phyloP scores from a whole-genome alignment of 2,797 vertebrate species.

The Poecile montanus region DNA sequence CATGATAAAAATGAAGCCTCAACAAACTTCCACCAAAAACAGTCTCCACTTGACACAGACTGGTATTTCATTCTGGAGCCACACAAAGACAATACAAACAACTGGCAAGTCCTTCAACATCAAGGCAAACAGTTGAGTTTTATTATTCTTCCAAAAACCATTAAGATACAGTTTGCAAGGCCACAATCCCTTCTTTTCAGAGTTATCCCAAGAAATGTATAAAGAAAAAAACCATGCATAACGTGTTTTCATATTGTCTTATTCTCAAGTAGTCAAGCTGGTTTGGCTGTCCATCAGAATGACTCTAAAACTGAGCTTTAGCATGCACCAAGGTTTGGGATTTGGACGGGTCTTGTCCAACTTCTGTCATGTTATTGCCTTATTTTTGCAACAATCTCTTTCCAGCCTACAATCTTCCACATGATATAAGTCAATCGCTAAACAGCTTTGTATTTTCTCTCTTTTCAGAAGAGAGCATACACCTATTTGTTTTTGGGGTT shows the following conservation, averaged over 20 bases:
- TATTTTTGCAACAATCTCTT: neutral
- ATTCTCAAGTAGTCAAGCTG: neutral
- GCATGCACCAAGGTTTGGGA: neutral
- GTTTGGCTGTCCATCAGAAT: neutral
- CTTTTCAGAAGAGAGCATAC: neutral
- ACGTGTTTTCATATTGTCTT: neutral
- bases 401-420: neutral
- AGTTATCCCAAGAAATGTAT: neutral
- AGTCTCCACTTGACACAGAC: neutral
- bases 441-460: neutral
- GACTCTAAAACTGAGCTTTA: neutral
- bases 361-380: neutral
- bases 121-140: neutral
- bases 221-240: neutral
- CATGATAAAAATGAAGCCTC: conserved; percentile 38
- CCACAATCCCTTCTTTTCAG: neutral
- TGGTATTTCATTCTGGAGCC: neutral
- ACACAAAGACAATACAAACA: conserved; percentile 41
- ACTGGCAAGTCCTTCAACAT: conserved; percentile 21
- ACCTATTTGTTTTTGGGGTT: too few species aligned
- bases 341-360: neutral
- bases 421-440: neutral
- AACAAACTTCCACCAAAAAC: conserved; percentile 22
- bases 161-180: neutral
- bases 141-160: neutral